These are phyloP conservation scores for Neofelis nebulosa DNA, from an alignment of 2,113 vertebrate genomes.

Conservation along the genomic window DNA sequence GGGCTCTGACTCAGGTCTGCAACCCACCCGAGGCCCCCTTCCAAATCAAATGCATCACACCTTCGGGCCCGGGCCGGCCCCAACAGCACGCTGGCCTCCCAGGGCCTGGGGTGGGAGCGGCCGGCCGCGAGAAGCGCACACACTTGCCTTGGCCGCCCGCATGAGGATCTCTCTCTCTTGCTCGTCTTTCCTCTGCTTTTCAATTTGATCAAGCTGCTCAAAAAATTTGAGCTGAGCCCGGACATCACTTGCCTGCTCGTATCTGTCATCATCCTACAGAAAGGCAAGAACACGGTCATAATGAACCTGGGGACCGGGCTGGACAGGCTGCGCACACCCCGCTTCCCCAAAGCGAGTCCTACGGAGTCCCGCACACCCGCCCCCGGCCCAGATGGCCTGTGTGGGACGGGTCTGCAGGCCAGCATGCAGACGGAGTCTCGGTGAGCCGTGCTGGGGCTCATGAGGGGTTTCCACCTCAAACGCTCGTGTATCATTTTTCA, in stretches of 20 bases:
- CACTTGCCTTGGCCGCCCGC: conserved; percentile 95
- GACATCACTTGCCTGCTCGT: conserved; percentile 93
- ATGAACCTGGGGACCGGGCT: conserved; percentile 19
- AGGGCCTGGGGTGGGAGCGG: rapidly evolving
- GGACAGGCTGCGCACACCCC: neutral
- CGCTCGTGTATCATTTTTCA: rapidly evolving
- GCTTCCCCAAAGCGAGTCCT: neutral
- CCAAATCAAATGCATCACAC: rapidly evolving
- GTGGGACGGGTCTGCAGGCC: rapidly evolving
- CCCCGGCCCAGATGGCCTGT: rapidly evolving
- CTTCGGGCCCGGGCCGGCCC: neutral
- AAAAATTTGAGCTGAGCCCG: conserved; percentile 97
- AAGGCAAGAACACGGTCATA: conserved; percentile 53
- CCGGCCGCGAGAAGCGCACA: rapidly evolving
- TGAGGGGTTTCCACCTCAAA: rapidly evolving
- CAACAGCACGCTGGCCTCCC: rapidly evolving
- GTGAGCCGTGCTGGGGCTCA: neutral
- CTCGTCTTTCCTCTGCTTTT: conserved; percentile 96
- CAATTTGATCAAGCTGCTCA: conserved; percentile 96
- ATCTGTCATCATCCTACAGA: conserved; percentile 92
- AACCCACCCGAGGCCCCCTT: neutral
- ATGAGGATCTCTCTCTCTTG: conserved; percentile 95
- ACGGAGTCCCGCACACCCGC: neutral
- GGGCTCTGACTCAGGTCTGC: neutral
- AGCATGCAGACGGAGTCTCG: rapidly evolving